Evolutionary conservation across 92 coral and sea anemone species (phyloP), one percentile per base, ranked within the genome.

Genomic region (Epizoanthus scotinus): DNA sequence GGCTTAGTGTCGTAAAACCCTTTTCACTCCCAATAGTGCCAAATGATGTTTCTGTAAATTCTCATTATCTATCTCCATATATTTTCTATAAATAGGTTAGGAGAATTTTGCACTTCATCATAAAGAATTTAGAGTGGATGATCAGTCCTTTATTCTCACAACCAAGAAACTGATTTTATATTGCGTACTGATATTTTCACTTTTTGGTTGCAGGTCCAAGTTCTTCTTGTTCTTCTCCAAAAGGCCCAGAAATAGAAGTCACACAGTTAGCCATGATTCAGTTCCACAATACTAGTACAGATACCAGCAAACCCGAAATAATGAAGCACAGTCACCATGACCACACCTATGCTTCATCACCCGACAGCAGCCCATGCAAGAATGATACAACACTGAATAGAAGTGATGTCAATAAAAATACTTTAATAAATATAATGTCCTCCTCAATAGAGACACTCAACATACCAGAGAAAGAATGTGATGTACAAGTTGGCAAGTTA

Each of bases 291-390:
- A 20, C 36, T 6, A 38, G 28, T 6, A 57, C 17, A 10, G 5
- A 21, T 6, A 20, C 26, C 42, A 38, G 2, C 25, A 13, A 22
- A 57, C 59, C 65, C 38, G 81, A 13, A n/a, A 75, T 40, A 38
- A 53, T 75, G 21, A 5, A 8, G 38, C 42, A 18, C 27, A 75
- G 68, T 59, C 81, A 75, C 24, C 81, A 75, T 59, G 81, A 75
- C 24, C 81, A 75, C 68, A 75, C 81, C 1, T 75, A 75, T 59
- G 81, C 81, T 2, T 34, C 81, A 4, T 24, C 68, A 14, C 18
- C 56, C 10, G 34, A 31, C 22, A 29, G 26, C 14, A 31, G 52
- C 10, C 80, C 1, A 1, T 58, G 68, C 21, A 20, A n/a, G 26
- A 55, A n/a, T 73, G 8, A 21, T 1, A 17, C 47, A 44, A 7